Evolutionary conservation across 2,113 vertebrate species (phyloP).

Genomic region (Mustelus asterias): DNA sequence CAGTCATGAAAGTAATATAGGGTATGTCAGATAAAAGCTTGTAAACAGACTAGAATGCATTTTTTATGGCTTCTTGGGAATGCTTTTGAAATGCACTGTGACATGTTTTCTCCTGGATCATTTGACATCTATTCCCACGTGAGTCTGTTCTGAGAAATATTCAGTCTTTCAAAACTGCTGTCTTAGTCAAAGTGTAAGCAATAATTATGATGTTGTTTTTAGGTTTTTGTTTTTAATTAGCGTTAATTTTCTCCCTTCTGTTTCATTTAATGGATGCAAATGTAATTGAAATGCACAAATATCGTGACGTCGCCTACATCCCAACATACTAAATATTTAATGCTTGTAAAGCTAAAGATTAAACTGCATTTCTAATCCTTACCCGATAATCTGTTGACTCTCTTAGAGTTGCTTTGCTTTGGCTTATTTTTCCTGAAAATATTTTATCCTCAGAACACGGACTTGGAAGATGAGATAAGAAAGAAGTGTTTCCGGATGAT

Average conservation of each 20-base stretch:
- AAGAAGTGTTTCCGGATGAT: not conserved
- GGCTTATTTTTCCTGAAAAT: not conserved
- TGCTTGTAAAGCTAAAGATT: not conserved
- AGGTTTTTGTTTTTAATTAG: conserved; percentile 24
- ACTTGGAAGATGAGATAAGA: not conserved
- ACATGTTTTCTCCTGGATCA: conserved; percentile 25
- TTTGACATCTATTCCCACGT: conserved; percentile 30
- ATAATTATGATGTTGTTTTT: conserved; percentile 27
- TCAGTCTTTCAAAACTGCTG: conserved; percentile 30
- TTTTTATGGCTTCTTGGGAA: conserved; percentile 33
- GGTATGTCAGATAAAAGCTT: conserved; percentile 30
- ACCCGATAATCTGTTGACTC: not conserved
- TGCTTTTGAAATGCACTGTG: conserved; percentile 34
- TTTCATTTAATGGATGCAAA: conserved; percentile 25
- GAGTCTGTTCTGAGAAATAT: not conserved
- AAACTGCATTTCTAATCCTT: conserved; percentile 16
- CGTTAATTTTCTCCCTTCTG: conserved; percentile 23
- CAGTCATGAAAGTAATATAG: not conserved
- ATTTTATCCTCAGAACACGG: not conserved
- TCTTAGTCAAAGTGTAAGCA: conserved; percentile 18
- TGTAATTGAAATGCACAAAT: conserved; percentile 21
- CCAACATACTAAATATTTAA: conserved; percentile 8
- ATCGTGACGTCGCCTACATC: not conserved
- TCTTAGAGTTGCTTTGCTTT: not conserved
- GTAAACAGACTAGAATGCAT: conserved; percentile 11